Percentiles rank a stretch among this genome's conserved stretches.
These are phyloP conservation scores for Notamacropus eugenii DNA, from an alignment of 2,797 vertebrate genomes.

Conservation along the genomic window DNA sequence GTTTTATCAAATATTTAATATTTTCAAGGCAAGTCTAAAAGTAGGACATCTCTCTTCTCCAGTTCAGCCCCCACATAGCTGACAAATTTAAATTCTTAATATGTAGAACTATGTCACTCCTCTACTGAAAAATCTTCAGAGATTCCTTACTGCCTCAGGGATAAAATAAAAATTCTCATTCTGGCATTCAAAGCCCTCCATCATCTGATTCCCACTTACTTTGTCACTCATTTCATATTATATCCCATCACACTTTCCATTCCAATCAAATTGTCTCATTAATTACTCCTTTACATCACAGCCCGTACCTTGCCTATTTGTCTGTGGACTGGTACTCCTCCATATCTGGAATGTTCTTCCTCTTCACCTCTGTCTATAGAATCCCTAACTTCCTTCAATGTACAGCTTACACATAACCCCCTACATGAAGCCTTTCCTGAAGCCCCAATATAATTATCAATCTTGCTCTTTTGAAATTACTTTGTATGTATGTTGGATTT, in stretches of 20 bases:
- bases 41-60: background rate
- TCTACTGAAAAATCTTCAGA: background rate
- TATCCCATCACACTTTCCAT: background rate
- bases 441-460: background rate
- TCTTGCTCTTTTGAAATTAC: background rate
- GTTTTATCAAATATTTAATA: background rate
- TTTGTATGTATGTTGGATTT: background rate
- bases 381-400: background rate
- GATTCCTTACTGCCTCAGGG: background rate
- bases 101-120: background rate
- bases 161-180: background rate
- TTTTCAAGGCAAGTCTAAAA: background rate
- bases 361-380: background rate
- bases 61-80: background rate
- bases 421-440: background rate
- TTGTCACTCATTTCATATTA: background rate
- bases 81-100: background rate
- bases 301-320: background rate
- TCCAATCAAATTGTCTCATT: background rate
- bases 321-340: background rate
- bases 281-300: background rate
- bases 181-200: background rate
- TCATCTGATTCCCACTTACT: background rate
- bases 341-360: background rate
- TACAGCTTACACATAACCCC: background rate